Evolutionary conservation across 2,113 vertebrate species (phyloP).

Genomic region (Psittacara wagleri): DNA sequence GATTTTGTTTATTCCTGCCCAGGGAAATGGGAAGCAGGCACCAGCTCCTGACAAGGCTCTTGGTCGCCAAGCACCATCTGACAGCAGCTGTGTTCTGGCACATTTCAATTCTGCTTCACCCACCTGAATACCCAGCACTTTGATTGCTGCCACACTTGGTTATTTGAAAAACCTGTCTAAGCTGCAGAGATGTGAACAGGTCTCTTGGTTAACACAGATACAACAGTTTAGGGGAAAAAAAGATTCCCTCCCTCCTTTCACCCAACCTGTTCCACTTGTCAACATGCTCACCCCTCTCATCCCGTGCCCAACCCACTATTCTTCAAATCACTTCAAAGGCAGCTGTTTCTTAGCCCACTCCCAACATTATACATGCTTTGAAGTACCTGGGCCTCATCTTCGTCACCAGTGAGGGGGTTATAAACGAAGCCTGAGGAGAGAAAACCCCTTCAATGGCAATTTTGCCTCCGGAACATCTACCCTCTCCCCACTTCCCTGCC

Average conservation of each 20-base stretch:
- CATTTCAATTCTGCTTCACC: neutral
- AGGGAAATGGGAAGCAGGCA: neutral
- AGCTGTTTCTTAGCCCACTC: neutral
- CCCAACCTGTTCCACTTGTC: neutral
- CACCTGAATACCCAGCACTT: neutral
- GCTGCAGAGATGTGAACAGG: neutral
- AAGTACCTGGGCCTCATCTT: neutral
- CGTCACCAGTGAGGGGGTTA: neutral
- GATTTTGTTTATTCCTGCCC: neutral
- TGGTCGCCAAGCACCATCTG: neutral
- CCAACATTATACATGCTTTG: neutral
- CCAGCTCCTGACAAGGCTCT: too few relatives aligned
- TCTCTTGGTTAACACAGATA: neutral
- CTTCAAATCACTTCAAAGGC: neutral
- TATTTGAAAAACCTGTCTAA: neutral
- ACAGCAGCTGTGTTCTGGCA: neutral
- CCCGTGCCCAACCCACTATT: neutral
- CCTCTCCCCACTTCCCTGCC: neutral
- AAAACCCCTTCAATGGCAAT: neutral
- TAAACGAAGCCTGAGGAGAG: neutral
- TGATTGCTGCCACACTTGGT: neutral
- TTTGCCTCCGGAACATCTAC: neutral
- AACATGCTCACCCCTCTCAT: neutral
- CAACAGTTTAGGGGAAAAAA: neutral
- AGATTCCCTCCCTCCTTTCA: neutral